A percentile compares a stretch with the other conserved stretches of the same genome.
Conservation (phyloP, 2,797 vertebrate species). For the Amblyraja radiata region DNA sequence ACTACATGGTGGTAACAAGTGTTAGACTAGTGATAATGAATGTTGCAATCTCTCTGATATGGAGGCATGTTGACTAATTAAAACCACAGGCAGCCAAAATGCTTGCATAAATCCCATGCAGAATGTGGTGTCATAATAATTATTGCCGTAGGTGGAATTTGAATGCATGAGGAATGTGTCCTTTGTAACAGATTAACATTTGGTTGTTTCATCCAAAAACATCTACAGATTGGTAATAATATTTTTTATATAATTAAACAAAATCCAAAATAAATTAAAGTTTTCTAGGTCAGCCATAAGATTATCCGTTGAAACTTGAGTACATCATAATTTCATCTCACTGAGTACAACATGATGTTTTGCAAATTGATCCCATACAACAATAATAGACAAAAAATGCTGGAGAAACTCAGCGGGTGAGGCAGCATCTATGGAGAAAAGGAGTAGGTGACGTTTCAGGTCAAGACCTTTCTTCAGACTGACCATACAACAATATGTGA, state of each 20-base stretch:
- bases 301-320: not conserved
- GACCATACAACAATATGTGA: not conserved
- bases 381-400: too few relatives aligned
- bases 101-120: not conserved
- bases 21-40: not conserved
- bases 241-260: not conserved
- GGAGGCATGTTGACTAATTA: constrained; percentile 27
- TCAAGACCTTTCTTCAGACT: too few relatives aligned
- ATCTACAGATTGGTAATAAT: not conserved
- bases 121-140: not conserved
- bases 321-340: not conserved
- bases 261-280: not conserved
- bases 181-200: not conserved
- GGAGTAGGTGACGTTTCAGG: too few relatives aligned
- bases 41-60: not conserved
- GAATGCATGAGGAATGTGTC: not conserved
- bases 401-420: too few relatives aligned
- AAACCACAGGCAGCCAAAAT: constrained; percentile 2
- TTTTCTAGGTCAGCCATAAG: not conserved
- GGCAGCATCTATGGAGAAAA: too few relatives aligned
- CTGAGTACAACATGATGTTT: not conserved
- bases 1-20: not conserved
- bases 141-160: not conserved
- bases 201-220: not conserved
- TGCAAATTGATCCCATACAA: not conserved